Evolutionary conservation across 1,140 invertebrate genomes (phyloP).

Genomic region (Drosophila ambigua): DNA sequence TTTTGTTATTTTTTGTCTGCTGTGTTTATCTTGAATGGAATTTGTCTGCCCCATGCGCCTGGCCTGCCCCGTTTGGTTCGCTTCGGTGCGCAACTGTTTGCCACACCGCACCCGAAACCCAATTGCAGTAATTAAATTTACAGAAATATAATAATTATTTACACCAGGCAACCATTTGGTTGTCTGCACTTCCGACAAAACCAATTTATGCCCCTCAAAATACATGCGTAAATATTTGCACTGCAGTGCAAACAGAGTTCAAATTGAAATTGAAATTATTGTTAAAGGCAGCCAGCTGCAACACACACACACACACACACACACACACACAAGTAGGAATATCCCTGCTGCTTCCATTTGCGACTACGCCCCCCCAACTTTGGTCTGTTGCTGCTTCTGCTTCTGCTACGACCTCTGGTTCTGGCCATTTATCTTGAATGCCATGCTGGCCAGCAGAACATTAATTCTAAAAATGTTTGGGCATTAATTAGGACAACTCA

Average conservation of each 20-base stretch:
- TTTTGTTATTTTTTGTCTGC: slow-evolving; percentile 11
- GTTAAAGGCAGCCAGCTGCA: slow-evolving; percentile 21
- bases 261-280: slow-evolving; percentile 71
- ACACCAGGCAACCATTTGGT: slow-evolving; percentile 43
- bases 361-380: too few species aligned
- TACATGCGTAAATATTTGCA: slow-evolving; percentile 71
- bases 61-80: neutral
- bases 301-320: slow-evolving; percentile 24
- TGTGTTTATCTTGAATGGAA: slow-evolving; percentile 26
- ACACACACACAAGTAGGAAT: neutral
- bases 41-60: slow-evolving; percentile 9
- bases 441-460: slow-evolving; percentile 47
- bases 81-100: neutral
- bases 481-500: slow-evolving; percentile 49
- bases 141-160: slow-evolving; percentile 76
- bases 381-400: neutral
- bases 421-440: slow-evolving; percentile 44
- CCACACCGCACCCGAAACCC: neutral
- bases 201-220: slow-evolving; percentile 63
- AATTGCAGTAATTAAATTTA: slow-evolving; percentile 69
- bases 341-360: too few species aligned
- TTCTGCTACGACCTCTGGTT: slow-evolving; percentile 28
- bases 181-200: slow-evolving; percentile 51
- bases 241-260: slow-evolving; percentile 62
- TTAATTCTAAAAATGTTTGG: slow-evolving; percentile 63